Evolutionary conservation across 2,888 invertebrate species (phyloP), one percentile per base, ranked within the genome.

Genomic region (Resseliella maxima): DNA sequence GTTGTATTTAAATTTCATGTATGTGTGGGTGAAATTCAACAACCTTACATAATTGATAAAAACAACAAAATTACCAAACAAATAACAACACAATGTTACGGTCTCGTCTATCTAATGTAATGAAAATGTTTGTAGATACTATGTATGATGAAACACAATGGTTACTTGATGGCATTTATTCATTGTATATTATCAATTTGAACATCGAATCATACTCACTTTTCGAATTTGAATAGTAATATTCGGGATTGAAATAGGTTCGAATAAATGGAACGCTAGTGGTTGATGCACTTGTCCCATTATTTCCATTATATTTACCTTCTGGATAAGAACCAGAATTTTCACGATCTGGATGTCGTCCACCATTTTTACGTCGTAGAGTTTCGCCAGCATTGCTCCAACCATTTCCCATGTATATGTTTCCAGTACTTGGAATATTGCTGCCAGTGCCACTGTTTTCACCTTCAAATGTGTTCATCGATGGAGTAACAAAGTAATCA

Each of bases 191-290:
- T 41, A 41, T 72, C 36, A 36, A 18, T 54, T 24, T n/a, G 45
- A 46, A 21, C 1, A 12, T 41, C 72, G 24, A 46, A 46, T 85
- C 21, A 81, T 85, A 85, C 87, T 87, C 85, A 87, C 87, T 46
- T 87, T 86, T 86, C 27, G 31, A 0, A 12, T 41, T 54, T 2
- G 46, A 12, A 87, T 89, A 88, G 88, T 91, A 91, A 72, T 91
- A 91, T 54, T 90, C 90, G 0, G 91, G 91, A 89, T 91, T 91
- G 86, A 91, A 91, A 87, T 89, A 91, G 0, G 91, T 91, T 50
- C 90, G 89, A 85, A 91, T 91, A 10, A 89, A 89, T 87, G 90
- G 90, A 85, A 90, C 90, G 81, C n/a, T n/a, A n/a, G 90, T 89
- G 10, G 50, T 3, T n/a, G 45, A 46, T 31, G 31, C 12, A 6